Percentiles rank a stretch among this genome's conserved stretches.
Evolutionary conservation across 2,797 vertebrate genomes (phyloP).

Genomic region (Eremophila alpestris): DNA sequence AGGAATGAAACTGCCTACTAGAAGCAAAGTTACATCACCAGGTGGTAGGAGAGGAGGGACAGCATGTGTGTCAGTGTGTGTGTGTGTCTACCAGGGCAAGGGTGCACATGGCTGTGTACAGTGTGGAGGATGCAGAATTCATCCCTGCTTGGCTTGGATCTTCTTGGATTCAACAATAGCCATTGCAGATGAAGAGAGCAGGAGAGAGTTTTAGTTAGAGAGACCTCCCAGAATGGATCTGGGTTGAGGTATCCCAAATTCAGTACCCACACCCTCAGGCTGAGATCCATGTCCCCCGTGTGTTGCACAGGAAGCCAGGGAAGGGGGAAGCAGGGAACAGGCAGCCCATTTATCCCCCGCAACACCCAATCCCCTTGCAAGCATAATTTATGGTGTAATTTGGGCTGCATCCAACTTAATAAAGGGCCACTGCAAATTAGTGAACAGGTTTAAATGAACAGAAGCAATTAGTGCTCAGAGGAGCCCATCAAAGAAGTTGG

Average conservation of each 20-base stretch:
- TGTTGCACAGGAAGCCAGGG: background rate
- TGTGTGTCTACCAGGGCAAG: background rate
- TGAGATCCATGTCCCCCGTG: rapidly evolving
- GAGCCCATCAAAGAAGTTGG: slow-evolving; percentile 75
- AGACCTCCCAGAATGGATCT: background rate
- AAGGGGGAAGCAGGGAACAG: background rate
- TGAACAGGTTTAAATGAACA: slow-evolving; percentile 74
- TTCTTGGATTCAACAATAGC: background rate
- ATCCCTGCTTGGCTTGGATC: background rate
- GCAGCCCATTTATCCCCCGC: slow-evolving; percentile 48
- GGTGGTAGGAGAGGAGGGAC: slow-evolving; percentile 21
- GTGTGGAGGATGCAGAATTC: background rate
- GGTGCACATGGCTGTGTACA: rapidly evolving
- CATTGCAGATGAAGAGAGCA: background rate
- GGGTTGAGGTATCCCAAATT: background rate
- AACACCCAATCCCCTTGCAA: slow-evolving; percentile 36
- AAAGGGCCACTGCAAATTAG: slow-evolving; percentile 70
- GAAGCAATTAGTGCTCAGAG: slow-evolving; percentile 75
- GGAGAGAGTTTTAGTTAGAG: background rate
- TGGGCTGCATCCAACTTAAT: slow-evolving; percentile 70
- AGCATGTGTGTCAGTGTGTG: rapidly evolving
- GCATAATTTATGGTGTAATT: slow-evolving; percentile 70
- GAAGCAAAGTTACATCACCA: slow-evolving; percentile 47
- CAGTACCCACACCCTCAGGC: rapidly evolving
- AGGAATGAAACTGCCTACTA: slow-evolving; percentile 29